A percentile compares a stretch with the other conserved stretches of the same genome.
Conservation (phyloP, 2,113 vertebrate species). For the Circaetus cinerascens region DNA sequence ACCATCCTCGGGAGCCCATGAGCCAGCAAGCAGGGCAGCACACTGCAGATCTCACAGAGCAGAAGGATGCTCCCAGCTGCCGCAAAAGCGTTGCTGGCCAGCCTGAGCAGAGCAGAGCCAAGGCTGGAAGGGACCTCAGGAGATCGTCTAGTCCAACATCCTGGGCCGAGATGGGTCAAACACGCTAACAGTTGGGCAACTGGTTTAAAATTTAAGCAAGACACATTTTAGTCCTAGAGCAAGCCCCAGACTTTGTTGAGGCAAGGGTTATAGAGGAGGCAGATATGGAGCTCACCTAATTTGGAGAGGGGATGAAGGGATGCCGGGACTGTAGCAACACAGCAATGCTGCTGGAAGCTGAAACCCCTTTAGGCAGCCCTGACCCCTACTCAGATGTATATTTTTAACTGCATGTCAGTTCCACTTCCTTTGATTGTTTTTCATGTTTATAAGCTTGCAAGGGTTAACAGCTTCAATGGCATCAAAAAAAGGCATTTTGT, state of each 20-base stretch:
- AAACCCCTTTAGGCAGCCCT: not conserved
- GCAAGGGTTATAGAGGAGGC: not conserved
- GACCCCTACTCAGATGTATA: not conserved
- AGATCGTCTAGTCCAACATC: fast-evolving
- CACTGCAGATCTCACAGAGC: not conserved
- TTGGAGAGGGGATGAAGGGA: not conserved
- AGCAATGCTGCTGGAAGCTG: not conserved
- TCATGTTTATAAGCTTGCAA: not conserved
- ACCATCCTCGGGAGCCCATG: fast-evolving
- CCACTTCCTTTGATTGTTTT: not conserved
- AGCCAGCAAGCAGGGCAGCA: not conserved
- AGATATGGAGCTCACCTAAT: not conserved
- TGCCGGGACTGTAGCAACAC: fast-evolving
- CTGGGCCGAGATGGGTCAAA: not conserved
- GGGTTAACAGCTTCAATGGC: not conserved
- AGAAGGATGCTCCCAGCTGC: not conserved
- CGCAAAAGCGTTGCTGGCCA: too few relatives aligned
- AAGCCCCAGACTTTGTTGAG: not conserved
- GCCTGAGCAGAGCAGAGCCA: not conserved
- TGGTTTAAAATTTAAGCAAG: not conserved
- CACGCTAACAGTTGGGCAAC: fast-evolving
- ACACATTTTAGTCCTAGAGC: fast-evolving
- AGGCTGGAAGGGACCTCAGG: not conserved
- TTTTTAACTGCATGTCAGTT: not conserved
- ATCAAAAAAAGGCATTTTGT: not conserved